Conservation (phyloP, 2,797 vertebrate genomes). For the Botia kubotai region DNA sequence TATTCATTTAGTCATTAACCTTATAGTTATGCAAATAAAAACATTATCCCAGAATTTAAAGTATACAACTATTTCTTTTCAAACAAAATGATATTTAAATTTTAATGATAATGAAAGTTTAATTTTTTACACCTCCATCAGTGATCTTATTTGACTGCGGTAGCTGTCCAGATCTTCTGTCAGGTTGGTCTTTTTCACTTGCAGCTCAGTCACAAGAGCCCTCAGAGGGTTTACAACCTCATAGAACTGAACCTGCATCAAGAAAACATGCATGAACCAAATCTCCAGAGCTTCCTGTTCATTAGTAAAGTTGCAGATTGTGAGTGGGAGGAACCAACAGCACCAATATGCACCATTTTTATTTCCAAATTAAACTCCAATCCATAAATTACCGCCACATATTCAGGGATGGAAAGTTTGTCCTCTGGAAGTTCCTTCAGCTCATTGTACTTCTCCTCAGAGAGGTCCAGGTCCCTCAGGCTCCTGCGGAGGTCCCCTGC, state of each 20-base stretch:
- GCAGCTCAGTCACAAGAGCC: conserved; percentile 83
- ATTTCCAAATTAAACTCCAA: background rate
- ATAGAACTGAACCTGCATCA: conserved; percentile 82
- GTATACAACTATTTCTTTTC: too few relatives aligned
- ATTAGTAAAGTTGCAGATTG: background rate
- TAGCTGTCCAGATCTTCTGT: conserved; percentile 83
- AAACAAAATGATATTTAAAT: too few relatives aligned
- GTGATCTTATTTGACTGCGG: conserved; percentile 82
- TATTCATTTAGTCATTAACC: background rate
- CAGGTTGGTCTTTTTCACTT: conserved; percentile 79
- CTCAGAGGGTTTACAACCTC: conserved; percentile 86
- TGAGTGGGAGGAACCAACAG: background rate
- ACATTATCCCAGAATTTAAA: too few relatives aligned
- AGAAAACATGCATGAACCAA: conserved; percentile 6
- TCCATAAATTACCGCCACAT: conserved; percentile 84
- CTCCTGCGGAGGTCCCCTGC: conserved; percentile 88
- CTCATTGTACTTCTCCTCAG: conserved; percentile 84
- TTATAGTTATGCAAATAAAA: background rate
- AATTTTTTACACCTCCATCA: conserved; percentile 84
- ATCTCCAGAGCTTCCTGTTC: background rate
- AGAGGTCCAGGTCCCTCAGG: conserved; percentile 88
- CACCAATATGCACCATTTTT: background rate
- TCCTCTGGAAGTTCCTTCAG: conserved; percentile 88
- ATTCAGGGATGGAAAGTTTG: conserved; percentile 91
- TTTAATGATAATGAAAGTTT: background rate